Conservation (phyloP, 2,888 invertebrate species). For the Lasioglossum villosulum region DNA sequence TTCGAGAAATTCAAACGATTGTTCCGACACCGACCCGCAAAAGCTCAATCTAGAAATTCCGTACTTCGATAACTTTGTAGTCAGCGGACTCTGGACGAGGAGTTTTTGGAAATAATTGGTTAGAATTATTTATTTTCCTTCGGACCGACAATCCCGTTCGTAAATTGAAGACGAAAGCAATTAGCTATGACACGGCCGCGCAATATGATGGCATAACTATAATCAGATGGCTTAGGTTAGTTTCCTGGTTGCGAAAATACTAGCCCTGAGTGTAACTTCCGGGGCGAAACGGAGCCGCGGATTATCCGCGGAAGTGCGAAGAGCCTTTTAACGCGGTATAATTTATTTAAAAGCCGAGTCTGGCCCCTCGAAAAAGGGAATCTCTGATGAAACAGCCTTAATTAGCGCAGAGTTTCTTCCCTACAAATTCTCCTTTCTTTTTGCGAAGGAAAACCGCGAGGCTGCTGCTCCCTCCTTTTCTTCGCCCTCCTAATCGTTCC, state of each 20-base stretch:
- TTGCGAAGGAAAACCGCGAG: slow-evolving; percentile 54
- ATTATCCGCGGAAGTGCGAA: slow-evolving; percentile 76
- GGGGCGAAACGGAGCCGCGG: slow-evolving; percentile 62
- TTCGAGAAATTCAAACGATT: slow-evolving; percentile 3
- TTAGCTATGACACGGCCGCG: slow-evolving; percentile 5
- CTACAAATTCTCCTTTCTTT: slow-evolving; percentile 48
- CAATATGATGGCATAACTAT: slow-evolving; percentile 47
- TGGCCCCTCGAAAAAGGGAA: slow-evolving; percentile 60
- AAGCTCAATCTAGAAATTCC: not conserved
- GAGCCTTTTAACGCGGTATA: slow-evolving; percentile 73
- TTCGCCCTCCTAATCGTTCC: slow-evolving; percentile 1
- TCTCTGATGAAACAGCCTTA: slow-evolving; percentile 72
- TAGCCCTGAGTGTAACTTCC: slow-evolving; percentile 60
- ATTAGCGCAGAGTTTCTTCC: slow-evolving; percentile 69
- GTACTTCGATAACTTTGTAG: not conserved
- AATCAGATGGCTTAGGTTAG: slow-evolving; percentile 51
- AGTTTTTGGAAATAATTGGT: not conserved
- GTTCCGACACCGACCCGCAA: not conserved
- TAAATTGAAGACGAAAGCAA: slow-evolving; percentile 54
- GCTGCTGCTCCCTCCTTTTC: slow-evolving; percentile 9
- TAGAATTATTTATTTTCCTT: not conserved
- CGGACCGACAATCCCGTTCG: not conserved
- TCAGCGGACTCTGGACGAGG: too few species aligned
- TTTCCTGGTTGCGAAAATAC: slow-evolving; percentile 52
- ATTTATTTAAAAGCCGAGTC: slow-evolving; percentile 72